Conservation (phyloP, 2,888 invertebrate species). For the Polyommatus icarus region DNA sequence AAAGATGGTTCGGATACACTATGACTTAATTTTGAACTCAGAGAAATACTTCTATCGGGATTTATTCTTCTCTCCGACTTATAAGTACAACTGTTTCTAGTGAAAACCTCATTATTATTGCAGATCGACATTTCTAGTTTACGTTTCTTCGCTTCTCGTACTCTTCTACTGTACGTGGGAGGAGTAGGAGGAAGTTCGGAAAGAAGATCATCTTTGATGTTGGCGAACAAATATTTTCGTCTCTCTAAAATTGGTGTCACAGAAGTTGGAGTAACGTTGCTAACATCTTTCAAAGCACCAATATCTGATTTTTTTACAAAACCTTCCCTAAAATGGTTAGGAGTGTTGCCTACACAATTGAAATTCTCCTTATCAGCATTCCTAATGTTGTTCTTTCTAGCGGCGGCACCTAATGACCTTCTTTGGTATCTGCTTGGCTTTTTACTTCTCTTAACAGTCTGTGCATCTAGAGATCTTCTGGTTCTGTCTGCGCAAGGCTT, state of each 20-base stretch:
- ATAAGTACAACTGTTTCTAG: constrained; percentile 62
- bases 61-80: constrained; percentile 70
- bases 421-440: constrained; percentile 74
- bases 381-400: constrained; percentile 61
- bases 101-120: constrained; percentile 58
- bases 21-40: constrained; percentile 58
- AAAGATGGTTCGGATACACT: constrained; percentile 70
- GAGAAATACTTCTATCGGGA: constrained; percentile 54
- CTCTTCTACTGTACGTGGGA: constrained; percentile 70
- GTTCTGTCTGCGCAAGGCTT: constrained; percentile 53
- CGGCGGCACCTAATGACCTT: constrained; percentile 65
- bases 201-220: constrained; percentile 60
- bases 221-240: constrained; percentile 55
- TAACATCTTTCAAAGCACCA: constrained; percentile 79
- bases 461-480: constrained; percentile 66
- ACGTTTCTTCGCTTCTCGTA: constrained; percentile 73
- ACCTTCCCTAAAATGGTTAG: constrained; percentile 81
- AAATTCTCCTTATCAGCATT: constrained; percentile 72
- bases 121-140: constrained; percentile 68
- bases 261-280: constrained; percentile 81
- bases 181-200: constrained; percentile 68
- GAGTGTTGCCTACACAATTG: constrained; percentile 78
- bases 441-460: constrained; percentile 68
- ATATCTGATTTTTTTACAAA: constrained; percentile 77
- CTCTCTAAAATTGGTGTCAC: constrained; percentile 64